Evolutionary conservation across 2,888 invertebrate genomes (phyloP).

Genomic region (Drosophila cognata): DNA sequence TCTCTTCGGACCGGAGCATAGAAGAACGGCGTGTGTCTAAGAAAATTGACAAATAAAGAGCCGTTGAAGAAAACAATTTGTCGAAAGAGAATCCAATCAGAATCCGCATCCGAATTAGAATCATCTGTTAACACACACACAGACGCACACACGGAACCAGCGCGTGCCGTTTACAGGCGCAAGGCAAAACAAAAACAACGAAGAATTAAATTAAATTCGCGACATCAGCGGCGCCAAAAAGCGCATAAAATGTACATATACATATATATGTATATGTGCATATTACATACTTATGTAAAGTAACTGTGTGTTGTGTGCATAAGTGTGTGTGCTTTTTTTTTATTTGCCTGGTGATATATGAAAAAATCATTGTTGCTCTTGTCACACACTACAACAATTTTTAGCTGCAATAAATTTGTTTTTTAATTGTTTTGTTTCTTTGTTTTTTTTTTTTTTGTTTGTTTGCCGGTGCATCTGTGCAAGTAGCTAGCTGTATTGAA

Average conservation of each 20-base stretch:
- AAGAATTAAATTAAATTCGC: conserved; percentile 63
- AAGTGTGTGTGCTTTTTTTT: conserved; percentile 18
- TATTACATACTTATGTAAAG: conserved; percentile 8
- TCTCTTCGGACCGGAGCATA: conserved; percentile 30
- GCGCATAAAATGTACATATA: conserved; percentile 54
- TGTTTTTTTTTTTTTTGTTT: conserved; percentile 22
- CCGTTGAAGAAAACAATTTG: conserved; percentile 27
- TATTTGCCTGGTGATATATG: conserved; percentile 18
- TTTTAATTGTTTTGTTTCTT: conserved; percentile 17
- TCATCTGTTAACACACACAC: conserved; percentile 42
- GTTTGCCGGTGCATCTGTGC: conserved; percentile 24
- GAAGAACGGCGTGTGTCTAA: conserved; percentile 37
- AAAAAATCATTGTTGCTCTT: conserved; percentile 21
- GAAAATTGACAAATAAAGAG: conserved; percentile 7
- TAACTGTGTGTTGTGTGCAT: conserved; percentile 14
- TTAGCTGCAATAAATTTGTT: conserved; percentile 23
- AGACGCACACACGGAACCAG: conserved; percentile 18
- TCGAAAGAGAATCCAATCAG: conserved; percentile 24
- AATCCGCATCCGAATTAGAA: conserved; percentile 30
- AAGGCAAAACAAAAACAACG: conserved; percentile 19
- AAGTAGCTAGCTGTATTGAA: not conserved
- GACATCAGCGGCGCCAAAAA: conserved; percentile 45
- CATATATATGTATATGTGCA: conserved; percentile 16
- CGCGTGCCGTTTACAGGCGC: conserved; percentile 47
- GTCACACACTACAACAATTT: conserved; percentile 12